These are phyloP conservation scores for Polia nebulosa DNA, from an alignment of 2,888 invertebrate species.

Conservation along the genomic window DNA sequence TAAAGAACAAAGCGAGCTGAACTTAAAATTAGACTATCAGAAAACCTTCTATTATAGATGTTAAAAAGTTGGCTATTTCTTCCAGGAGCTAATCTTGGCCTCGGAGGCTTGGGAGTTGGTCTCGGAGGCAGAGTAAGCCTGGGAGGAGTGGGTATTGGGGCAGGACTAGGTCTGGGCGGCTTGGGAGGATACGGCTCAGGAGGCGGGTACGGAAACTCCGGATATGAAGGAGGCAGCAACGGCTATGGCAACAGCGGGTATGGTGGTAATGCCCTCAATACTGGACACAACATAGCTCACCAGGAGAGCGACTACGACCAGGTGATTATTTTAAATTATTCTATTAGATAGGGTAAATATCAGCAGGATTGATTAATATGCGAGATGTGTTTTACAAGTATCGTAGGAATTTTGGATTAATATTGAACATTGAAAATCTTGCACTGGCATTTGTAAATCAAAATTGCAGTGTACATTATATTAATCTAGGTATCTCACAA, in stretches of 20 bases:
- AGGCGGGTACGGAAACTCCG: slow-evolving; percentile 33
- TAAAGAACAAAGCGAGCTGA: background rate
- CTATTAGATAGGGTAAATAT: too few relatives aligned
- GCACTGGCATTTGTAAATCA: background rate
- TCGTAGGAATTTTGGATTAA: background rate
- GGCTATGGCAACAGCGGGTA: slow-evolving; percentile 44
- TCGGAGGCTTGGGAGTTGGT: slow-evolving; percentile 6
- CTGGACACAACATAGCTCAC: slow-evolving; percentile 29
- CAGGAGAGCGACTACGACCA: slow-evolving; percentile 48
- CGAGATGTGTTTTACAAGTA: background rate
- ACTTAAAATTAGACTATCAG: background rate
- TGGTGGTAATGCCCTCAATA: background rate
- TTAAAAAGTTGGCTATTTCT: background rate
- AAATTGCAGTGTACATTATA: too few relatives aligned
- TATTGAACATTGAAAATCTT: background rate
- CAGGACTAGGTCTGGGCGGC: slow-evolving; percentile 6
- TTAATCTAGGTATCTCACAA: too few relatives aligned
- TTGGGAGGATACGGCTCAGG: slow-evolving; percentile 35
- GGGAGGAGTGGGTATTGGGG: background rate
- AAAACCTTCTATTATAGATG: too few relatives aligned
- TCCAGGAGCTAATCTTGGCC: slow-evolving; percentile 14
- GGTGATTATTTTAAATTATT: slow-evolving; percentile 25
- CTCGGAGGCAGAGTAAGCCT: background rate
- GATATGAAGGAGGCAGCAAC: slow-evolving; percentile 26
- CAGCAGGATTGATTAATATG: background rate